Base-by-base conservation (phyloP, 2,113 vertebrate genomes). In the Piprites chloris region DNA sequence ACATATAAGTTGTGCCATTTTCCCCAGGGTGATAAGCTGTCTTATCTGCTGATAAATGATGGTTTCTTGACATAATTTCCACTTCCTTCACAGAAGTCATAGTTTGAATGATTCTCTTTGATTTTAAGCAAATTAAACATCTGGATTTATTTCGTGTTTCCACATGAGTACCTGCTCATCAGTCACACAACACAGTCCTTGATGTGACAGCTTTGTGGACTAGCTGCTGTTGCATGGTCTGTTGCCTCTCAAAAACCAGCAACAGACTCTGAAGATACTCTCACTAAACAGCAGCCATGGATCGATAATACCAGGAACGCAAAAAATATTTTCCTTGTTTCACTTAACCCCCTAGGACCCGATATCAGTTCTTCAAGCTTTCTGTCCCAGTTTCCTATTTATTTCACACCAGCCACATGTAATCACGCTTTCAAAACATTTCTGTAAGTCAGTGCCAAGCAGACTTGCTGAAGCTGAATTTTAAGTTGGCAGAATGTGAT, bases 1-100 rank as follows among this genome's bases (percentile, higher is more conserved):
- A 44, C 28, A 4, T 26, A 0, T 24, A 69, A 66, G 46, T n/a
- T 22, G 30, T 2, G 1, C 32, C 0, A 0, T 88, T 74, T 90
- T 46, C 46, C 21, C 13, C 5, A 20, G 24, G 14, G 20, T 52
- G 42, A 56, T 30, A 77, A n/a, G 33, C 12, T 35, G 12, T 69
- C 55, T 90, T 76, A 49, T 76, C 52, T 67, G 21, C 58, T 78
- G 41, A 37, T 67, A 78, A 86, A 84, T 27, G 20, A 49, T 1
- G 3, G 6, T 50, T 92, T 89, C 69, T 92, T 84, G 41, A 37
- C 7, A 11, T 37, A 53, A 26, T 65, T 94, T 81, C 33, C 9
- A 52, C 65, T 87, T 87, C 20, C 33, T 96, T 91, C 73, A 33
- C 9, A 21, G 22, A 80, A 82, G 28, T 49, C 15, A 7, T 16